Evolutionary conservation across 2,113 vertebrate species (phyloP).

Genomic region (Panthera uncia): DNA sequence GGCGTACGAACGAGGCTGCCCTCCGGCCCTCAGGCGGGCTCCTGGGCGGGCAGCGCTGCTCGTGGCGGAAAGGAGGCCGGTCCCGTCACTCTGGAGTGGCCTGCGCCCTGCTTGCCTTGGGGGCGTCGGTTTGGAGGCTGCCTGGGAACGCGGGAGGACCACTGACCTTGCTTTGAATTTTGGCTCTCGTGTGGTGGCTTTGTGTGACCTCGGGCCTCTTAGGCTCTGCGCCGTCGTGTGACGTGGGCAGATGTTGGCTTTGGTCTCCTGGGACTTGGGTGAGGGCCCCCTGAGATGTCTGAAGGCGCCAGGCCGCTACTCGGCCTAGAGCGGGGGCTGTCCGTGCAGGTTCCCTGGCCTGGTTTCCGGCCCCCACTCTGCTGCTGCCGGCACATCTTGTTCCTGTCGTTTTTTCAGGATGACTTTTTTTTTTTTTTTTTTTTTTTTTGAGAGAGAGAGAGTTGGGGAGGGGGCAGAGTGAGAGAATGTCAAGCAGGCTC

Average conservation of each 20-base stretch:
- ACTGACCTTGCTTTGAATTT: neutral
- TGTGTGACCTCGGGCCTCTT: neutral
- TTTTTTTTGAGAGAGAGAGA: too few relatives aligned
- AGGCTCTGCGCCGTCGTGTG: neutral
- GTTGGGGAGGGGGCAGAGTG: too few relatives aligned
- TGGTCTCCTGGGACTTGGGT: neutral
- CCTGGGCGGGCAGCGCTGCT: neutral
- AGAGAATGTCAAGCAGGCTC: too few relatives aligned
- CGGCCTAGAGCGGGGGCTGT: neutral
- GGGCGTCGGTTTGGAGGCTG: neutral
- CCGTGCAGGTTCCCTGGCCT: too few relatives aligned
- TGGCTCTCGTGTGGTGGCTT: rapidly evolving
- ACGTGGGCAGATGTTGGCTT: neutral
- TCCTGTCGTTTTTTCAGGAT: too few relatives aligned
- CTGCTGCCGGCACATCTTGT: rapidly evolving
- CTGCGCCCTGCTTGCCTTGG: neutral
- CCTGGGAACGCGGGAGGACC: neutral
- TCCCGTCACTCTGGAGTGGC: too few relatives aligned
- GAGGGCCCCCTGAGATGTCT: neutral
- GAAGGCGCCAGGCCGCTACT: neutral
- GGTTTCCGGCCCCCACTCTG: neutral
- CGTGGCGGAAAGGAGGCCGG: neutral
- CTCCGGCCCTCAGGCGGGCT: neutral
- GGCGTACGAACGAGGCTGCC: rapidly evolving
- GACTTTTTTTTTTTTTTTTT: too few relatives aligned